Evolutionary conservation across 2,113 vertebrate genomes (phyloP).

Genomic region (Xiphorhynchus elegans): DNA sequence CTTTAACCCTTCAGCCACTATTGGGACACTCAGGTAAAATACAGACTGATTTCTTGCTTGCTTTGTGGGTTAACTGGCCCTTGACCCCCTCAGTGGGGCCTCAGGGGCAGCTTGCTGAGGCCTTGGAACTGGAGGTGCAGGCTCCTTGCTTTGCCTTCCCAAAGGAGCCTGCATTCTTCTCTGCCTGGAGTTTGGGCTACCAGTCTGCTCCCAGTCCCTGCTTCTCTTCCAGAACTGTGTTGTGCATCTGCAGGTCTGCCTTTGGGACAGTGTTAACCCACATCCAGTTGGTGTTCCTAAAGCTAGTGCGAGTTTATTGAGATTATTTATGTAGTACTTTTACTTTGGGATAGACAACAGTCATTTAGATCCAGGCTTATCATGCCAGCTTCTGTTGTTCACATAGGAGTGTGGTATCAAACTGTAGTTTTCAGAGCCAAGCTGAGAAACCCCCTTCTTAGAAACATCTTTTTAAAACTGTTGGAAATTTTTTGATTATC

Average conservation of each 20-base stretch:
- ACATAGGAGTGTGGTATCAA: not conserved
- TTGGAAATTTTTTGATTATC: not conserved
- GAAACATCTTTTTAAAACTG: not conserved
- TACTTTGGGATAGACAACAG: not conserved
- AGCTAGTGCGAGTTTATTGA: not conserved
- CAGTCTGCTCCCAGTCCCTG: not conserved
- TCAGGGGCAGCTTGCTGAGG: not conserved
- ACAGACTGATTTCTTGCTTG: not conserved
- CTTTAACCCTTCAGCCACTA: conserved; percentile 95
- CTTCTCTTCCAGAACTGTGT: not conserved
- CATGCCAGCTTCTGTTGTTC: not conserved
- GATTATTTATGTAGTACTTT: not conserved
- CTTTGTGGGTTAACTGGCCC: not conserved
- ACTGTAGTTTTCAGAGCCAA: not conserved
- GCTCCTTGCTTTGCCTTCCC: not conserved
- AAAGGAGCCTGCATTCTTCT: not conserved
- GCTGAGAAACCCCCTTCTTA: not conserved
- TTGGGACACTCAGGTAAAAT: conserved; percentile 87
- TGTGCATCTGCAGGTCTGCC: not conserved
- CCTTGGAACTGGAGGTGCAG: not conserved
- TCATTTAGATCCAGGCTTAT: not conserved
- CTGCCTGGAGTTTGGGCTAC: not conserved
- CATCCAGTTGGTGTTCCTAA: not conserved
- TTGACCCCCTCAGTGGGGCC: not conserved
- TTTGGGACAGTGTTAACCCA: not conserved